Evolutionary conservation across 2,888 invertebrate species (phyloP), one percentile per base, ranked within the genome.

Genomic region (Cryptocephalus moraei): DNA sequence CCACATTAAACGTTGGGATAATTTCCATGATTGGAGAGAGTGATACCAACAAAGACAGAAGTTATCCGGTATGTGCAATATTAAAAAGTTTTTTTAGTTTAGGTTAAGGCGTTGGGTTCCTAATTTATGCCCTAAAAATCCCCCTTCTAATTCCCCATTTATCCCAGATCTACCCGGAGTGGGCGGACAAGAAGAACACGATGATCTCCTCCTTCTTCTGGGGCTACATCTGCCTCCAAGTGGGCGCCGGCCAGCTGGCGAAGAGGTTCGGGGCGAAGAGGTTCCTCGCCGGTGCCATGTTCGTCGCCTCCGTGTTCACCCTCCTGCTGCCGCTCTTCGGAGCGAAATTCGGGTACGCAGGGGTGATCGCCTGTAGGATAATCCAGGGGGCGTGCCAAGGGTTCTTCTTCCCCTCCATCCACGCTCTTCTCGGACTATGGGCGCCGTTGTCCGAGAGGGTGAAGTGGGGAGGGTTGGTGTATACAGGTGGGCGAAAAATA

Each of bases 401-500:
- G 1, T 79, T 82, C 52, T 74, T 86, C n/a, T 81, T 80, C 61
- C 87, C 88, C 0, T 76, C 79, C 46, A 74, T 80, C 46, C 86
- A 87, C 57, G 82, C 82, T 6, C 70, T 86, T n/a, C 66, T 87
- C 43, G 79, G 86, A n/a, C 84, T 82, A 65, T 88, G 88, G 88
- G 80, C 70, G 9, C 86, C 87, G 0, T 69, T 75, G 0, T 66
- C 73, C 0, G 88, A 89, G 61, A 73, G 87, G 45, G 81, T 83
- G 10, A 73, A 81, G 22, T 69, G 86, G 50, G 79, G 80, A 48
- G 80, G 83, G 45, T 78, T 78, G 41, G 77, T 80, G 6, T 82
- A 82, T 63, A 74, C 81, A 41, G 79, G 66, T 62, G 52, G 46
- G 39, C 33, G n/a, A 41, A n/a, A n/a, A n/a, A n/a, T n/a, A n/a